Conservation (phyloP, 1,140 invertebrate genomes). For the Nephotettix cincticeps region DNA sequence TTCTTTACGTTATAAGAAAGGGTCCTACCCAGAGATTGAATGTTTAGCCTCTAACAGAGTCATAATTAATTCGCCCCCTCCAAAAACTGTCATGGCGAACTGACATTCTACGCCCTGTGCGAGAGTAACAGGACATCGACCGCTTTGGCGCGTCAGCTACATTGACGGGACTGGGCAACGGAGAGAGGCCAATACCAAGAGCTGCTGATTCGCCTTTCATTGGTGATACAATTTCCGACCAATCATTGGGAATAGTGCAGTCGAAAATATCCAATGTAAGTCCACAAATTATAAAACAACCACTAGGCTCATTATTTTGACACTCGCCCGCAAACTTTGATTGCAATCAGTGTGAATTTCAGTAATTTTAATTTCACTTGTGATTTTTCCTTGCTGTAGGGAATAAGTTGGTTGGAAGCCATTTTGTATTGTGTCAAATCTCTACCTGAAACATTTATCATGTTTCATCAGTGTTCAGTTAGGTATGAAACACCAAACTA, state of each 20-base stretch:
- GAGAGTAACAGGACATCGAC: slow-evolving; percentile 30
- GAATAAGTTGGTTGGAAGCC: slow-evolving; percentile 8
- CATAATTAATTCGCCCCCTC: background rate
- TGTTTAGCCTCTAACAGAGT: background rate
- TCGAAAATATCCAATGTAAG: slow-evolving; percentile 76
- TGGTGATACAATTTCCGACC: slow-evolving; percentile 66
- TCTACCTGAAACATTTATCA: background rate
- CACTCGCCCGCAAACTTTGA: slow-evolving; percentile 39
- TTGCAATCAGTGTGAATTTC: background rate
- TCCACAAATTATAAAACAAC: slow-evolving; percentile 63
- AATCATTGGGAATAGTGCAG: slow-evolving; percentile 65
- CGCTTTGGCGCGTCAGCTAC: slow-evolving; percentile 25
- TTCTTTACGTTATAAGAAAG: background rate
- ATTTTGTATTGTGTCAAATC: slow-evolving; percentile 11
- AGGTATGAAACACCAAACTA: too few species aligned
- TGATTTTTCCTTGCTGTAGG: slow-evolving; percentile 31
- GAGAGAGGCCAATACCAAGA: slow-evolving; percentile 29
- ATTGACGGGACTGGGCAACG: slow-evolving; percentile 22
- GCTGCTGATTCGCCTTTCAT: slow-evolving; percentile 54
- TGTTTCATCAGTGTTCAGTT: background rate
- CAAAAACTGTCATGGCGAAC: slow-evolving; percentile 1
- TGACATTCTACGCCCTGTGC: background rate
- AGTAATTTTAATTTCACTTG: slow-evolving; percentile 42
- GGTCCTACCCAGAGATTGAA: background rate
- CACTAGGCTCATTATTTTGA: slow-evolving; percentile 48